Conservation (phyloP, 1,140 invertebrate genomes). For the Rhyacophila brunnea region DNA sequence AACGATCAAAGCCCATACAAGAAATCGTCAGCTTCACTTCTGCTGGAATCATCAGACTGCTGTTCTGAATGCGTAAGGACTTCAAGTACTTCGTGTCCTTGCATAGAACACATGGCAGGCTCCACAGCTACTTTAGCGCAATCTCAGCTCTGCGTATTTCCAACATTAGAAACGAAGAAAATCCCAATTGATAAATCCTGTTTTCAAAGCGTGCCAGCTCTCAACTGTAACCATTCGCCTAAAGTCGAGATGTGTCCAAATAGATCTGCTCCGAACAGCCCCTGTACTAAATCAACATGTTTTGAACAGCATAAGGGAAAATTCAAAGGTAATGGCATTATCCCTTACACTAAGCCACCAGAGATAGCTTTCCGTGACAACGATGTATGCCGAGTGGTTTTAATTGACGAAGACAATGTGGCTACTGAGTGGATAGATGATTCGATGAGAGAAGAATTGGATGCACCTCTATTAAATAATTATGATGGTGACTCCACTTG, state of each 20-base stretch:
- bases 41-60: slow-evolving; percentile 39
- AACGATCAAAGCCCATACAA: slow-evolving; percentile 54
- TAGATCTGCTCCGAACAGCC: slow-evolving; percentile 54
- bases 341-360: neutral
- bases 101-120: slow-evolving; percentile 56
- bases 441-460: slow-evolving; percentile 31
- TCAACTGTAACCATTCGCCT: slow-evolving; percentile 32
- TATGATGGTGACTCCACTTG: slow-evolving; percentile 28
- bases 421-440: slow-evolving; percentile 29
- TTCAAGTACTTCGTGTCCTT: slow-evolving; percentile 61
- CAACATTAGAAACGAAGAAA: slow-evolving; percentile 35
- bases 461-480: slow-evolving; percentile 36
- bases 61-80: slow-evolving; percentile 50
- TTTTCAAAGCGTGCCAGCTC: slow-evolving; percentile 41
- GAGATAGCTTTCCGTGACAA: slow-evolving; percentile 4
- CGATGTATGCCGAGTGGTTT: slow-evolving; percentile 20
- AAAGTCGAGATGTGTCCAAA: slow-evolving; percentile 32
- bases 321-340: slow-evolving; percentile 6
- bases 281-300: slow-evolving; percentile 31
- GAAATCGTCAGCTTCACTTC: slow-evolving; percentile 38
- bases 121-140: slow-evolving; percentile 41
- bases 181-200: slow-evolving; percentile 13
- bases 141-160: slow-evolving; percentile 40
- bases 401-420: slow-evolving; percentile 32
- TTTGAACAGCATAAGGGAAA: slow-evolving; percentile 13